Evolutionary conservation across 2,113 vertebrate genomes (phyloP).

Genomic region (Petroica traversi): DNA sequence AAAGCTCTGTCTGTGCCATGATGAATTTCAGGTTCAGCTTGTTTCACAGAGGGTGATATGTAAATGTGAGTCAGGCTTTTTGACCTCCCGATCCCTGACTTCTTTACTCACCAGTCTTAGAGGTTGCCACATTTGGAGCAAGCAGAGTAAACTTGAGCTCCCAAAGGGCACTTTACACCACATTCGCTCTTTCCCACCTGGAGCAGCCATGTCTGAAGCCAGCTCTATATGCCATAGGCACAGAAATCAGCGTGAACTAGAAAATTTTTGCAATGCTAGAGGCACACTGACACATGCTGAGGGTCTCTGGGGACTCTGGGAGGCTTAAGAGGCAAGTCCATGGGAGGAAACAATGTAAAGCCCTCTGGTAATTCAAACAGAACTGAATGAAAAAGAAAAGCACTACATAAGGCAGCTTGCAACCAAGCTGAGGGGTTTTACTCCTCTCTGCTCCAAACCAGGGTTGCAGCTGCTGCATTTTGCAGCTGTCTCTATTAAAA

Average conservation of each 20-base stretch:
- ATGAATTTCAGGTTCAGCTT: background rate
- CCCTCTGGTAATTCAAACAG: background rate
- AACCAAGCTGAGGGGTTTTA: background rate
- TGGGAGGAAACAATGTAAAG: background rate
- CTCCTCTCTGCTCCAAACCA: background rate
- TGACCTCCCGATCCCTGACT: background rate
- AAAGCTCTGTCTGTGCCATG: background rate
- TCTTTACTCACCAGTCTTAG: background rate
- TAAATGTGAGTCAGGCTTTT: background rate
- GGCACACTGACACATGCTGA: background rate
- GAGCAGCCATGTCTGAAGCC: background rate
- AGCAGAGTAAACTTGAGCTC: background rate
- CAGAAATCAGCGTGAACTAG: background rate
- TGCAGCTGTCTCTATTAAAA: background rate
- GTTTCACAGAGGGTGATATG: background rate
- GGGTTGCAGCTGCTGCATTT: background rate
- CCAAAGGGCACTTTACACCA: background rate
- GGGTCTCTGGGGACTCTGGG: background rate
- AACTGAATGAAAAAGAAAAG: background rate
- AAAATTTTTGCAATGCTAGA: background rate
- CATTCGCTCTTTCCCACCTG: background rate
- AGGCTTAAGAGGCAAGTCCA: background rate
- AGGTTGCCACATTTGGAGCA: background rate
- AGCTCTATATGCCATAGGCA: background rate
- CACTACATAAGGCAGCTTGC: background rate